Conservation (phyloP, 92 coral and sea anemone species). For the Epizoanthus illoricatus region DNA sequence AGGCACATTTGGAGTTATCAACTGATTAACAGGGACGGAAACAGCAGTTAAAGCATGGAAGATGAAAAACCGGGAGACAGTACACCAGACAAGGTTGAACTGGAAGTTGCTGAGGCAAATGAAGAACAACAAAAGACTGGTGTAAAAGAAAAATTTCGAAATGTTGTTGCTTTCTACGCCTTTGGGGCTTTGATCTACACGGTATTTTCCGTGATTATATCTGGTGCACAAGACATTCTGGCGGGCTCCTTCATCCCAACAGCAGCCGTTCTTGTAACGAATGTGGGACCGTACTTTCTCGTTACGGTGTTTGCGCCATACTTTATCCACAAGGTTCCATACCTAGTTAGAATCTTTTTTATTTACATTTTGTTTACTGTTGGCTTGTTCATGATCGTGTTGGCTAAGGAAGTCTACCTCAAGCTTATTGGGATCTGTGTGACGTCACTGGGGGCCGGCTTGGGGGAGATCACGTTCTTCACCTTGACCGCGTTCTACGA, state of each 20-base stretch:
- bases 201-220: constrained; percentile 81
- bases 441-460: constrained; percentile 86
- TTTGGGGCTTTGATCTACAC: constrained; percentile 84
- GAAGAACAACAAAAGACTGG: constrained; percentile 32
- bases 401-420: constrained; percentile 78
- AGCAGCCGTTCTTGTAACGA: constrained; percentile 85
- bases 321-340: constrained; percentile 76
- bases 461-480: constrained; percentile 79
- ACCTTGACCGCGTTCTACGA: constrained; percentile 83
- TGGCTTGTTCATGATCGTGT: constrained; percentile 80
- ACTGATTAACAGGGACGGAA: not conserved
- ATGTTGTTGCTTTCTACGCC: constrained; percentile 72
- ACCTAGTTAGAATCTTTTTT: constrained; percentile 65
- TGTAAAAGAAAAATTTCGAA: constrained; percentile 56
- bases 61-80: constrained; percentile 8
- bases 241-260: constrained; percentile 87
- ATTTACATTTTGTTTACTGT: constrained; percentile 68
- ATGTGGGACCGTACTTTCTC: constrained; percentile 84
- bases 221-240: constrained; percentile 88
- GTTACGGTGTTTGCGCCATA: constrained; percentile 85
- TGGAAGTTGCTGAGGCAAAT: constrained; percentile 17
- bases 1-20: constrained; percentile 1
- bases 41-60: not conserved
- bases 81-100: not conserved
- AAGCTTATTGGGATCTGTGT: constrained; percentile 80